Evolutionary conservation across 2,797 vertebrate species (phyloP), one percentile per base, ranked within the genome.

Genomic region (Gadopsis marmoratus): DNA sequence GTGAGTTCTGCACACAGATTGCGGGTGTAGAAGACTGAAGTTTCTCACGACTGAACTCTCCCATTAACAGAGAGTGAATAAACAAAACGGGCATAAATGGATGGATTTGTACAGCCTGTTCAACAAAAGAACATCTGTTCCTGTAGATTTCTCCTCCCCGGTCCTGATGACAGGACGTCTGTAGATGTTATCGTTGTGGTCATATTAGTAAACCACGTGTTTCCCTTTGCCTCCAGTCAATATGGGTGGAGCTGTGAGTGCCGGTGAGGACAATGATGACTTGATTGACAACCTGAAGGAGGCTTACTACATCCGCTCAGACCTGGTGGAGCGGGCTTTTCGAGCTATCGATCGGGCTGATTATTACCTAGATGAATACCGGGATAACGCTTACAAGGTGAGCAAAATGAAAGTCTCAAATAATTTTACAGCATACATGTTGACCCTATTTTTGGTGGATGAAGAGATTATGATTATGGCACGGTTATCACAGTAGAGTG

Each of bases 221-320:
- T 71, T 41, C 26, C 2, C 26, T 26, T 26, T 79, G 53, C 82
- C 39, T 50, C 35, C 78, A 89, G 79, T 79, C 85, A 96, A 89
- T 78, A 99, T 99, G 98, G 98, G 98, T 68, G 98, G 98, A 59
- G 98, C 98, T 0, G 97, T 99, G 87, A 99, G 98, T 7, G 98
- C 98, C 0, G 98, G 98, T 2, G 98, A 99, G 88, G 98, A 99
- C 94, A 99, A 99, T 0, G 98, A 99, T 0, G 98, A 99, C 64
- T 92, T 99, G 83, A 98, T 99, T 8, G 98, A 99, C 90, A 99
- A 99, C 86, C 85, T 99, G 91, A 99, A 98, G 88, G 98, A 99
- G 89, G 98, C 98, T 0, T 97, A 97, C 69, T 99, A 99, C 92
- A 99, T 99, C 87, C 96, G 98, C 72, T 96, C 98, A 0, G 97